Base-by-base conservation (phyloP, 2,797 vertebrate species). In the Eospalax fontanierii region DNA sequence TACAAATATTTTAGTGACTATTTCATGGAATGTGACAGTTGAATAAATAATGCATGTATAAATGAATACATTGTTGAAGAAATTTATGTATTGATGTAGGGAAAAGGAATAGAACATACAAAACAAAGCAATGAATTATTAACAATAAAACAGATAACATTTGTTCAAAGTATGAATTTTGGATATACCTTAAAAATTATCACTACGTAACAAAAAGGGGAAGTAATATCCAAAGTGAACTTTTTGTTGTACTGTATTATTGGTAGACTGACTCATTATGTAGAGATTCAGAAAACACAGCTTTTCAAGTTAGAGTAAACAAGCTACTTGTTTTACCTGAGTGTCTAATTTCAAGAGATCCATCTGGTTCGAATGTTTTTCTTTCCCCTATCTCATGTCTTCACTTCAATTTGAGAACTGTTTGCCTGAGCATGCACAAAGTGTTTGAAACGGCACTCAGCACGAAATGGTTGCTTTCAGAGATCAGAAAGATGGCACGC, bases 371-470 rank as follows among this genome's bases (percentile, higher is more conserved):
- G 57, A 70, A 0, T 70, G 24, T 71, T 93, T 75, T 88, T 74
- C 54, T 30, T 59, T 93, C 61, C 70, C 11, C 18, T 7, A 57
- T 76, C 19, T 35, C 35, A 79, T 10, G 78, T 79, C 88, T 85
- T 89, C 22, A 59, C 73, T 92, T 94, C 65, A 89, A n/a, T 93
- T 89, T 87, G 81, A 87, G 38, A 33, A 70, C 26, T 91, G 50
- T 93, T 94, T 96, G 35, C 35, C 68, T 90, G 57, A 95, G 57
- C 70, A 70, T 93, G 90, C 38, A 90, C 83, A 68, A 79, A 73
- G 30, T 93, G 21, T 21, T 86, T 74, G 73, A 71, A 57, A 91
- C 89, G 85, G 19, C 80, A 94, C 88, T 93, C 81, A 79, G 59
- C 40, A 83, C 68, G 71, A 91, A 87, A 89, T 74, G 30, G 9